Evolutionary conservation across 2,113 vertebrate genomes (phyloP), one percentile per base, ranked within the genome.

Genomic region (Amia ocellicauda): DNA sequence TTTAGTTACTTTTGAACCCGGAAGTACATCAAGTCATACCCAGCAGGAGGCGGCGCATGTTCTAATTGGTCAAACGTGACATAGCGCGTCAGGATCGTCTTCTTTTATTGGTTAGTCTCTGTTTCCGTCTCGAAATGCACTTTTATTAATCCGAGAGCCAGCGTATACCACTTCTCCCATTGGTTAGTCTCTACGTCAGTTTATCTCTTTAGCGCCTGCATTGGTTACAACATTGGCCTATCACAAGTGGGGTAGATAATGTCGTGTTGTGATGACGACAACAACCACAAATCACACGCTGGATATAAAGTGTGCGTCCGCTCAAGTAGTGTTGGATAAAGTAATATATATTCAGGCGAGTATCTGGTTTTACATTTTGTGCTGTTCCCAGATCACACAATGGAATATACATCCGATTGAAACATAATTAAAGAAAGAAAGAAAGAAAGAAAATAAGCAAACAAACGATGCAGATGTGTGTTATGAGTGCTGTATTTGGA

Each of bases 11-110:
- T 29, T 16, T 9, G 2, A 22, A 49, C 58, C 74, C 74, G 77
- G 85, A 83, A 80, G 56, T 49, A 72, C 63, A 78, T 60, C 49
- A 2, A 24, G 0, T 0, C 52, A 69, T 2, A 1, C 19, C 68
- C 67, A 57, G 64, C 73, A 41, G 27, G 14, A n/a, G 2, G 20
- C 8, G 11, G 31, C 11, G 5, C 31, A 5, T 36, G 31, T 36
- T 36, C 11, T 36, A 36, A n/a, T 11, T 11, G 11, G 31, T 11
- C 31, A 5, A 36, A 36, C 2, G 31, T 36, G 31, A 36, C 5
- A 36, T n/a, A n/a, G n/a, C n/a, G n/a, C n/a, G n/a, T n/a, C n/a
- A n/a, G n/a, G n/a, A n/a, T n/a, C 31, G 5, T 7, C 31, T 36
- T 36, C 31, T 36, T 36, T 36, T 11, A 1, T 36, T 36, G 31